Evolutionary conservation across 2,888 invertebrate genomes (phyloP), one percentile per base, ranked within the genome.

Genomic region (Amphipyra berbera): DNA sequence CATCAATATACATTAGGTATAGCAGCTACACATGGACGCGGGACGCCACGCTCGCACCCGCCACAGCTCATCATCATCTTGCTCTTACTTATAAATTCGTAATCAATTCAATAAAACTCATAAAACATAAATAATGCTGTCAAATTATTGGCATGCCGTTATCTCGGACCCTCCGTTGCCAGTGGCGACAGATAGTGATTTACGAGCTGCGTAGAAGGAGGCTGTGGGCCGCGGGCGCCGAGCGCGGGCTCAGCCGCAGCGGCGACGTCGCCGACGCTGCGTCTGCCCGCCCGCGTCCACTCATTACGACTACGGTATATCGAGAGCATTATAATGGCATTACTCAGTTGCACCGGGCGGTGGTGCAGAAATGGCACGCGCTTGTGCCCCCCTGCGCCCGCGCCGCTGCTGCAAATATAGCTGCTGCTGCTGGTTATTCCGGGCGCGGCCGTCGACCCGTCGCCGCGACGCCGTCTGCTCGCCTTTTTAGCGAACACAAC

Each of bases 391-490:
- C 90, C 87, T 81, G 85, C 89, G 85, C 91, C 87, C 91, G 87
- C 88, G 81, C 83, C 79, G 78, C 82, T 89, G 91, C 92, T 91
- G 94, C 94, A 93, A 94, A 94, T 93, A 92, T 94, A 94, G 92
- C 92, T 91, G 93, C 87, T 94, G 93, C 85, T 92, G 91, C 81
- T 90, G 89, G 93, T 89, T 95, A 95, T 95, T 95, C 94, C 89
- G 92, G 92, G 94, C 88, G 90, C 92, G 95, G 93, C 87, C 95
- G 94, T 90, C 95, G 95, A 95, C 95, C 94, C 93, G 91, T 79
- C 92, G 93, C 90, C 93, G 94, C 94, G 94, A 94, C 95, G 95
- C 95, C 93, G 95, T 95, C 94, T 95, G 92, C 89, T 88, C 91
- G 91, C 94, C 94, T 92, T 93, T 93, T 94, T 93, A 94, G 92